Evolutionary conservation across 2,113 vertebrate genomes (phyloP), one percentile per base, ranked within the genome.

Genomic region (Holacanthus passer): DNA sequence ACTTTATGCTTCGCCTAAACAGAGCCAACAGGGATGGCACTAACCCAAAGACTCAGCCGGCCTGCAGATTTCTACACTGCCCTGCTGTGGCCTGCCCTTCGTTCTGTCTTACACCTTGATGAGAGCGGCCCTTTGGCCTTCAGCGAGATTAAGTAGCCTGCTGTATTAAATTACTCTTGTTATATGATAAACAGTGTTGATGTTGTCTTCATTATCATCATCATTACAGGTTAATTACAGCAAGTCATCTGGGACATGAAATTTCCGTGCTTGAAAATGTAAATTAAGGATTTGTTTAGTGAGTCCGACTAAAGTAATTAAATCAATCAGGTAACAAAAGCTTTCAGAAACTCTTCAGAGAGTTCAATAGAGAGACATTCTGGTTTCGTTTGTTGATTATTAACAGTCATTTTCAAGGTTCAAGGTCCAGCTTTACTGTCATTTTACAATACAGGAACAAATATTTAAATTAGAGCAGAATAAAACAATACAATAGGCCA

Each of bases 181-280:
- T 84, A 87, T 88, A 63, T 48, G 68, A 87, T 85, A 72, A 85
- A 87, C 72, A 50, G 41, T 70, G 81, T 83, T 65, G 14, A 73
- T 76, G 84, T 83, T 88, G 76, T 66, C 68, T 73, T 89, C 84
- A 82, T 87, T 81, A 84, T 68, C 74, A 77, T 65, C 72, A 48
- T 85, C 56, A 77, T 84, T 81, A 76, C 68, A 84, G 84, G 84
- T 90, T 87, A 76, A 90, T 89, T 83, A 86, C 53, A 80, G 29
- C 9, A 59, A 82, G 76, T 83, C 74, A 59, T 73, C 72, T 1
- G 79, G 81, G 84, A 86, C 77, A 31, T 27, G 22, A 67, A 60
- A 72, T 77, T 85, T 84, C 45, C 81, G 72, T 70, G 73, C 70
- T 77, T 43, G 35, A 78, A 83, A 82, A 81, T 88, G 71, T 88